Percentiles rank a stretch among this genome's conserved stretches.
These are phyloP conservation scores for Melanerpes formicivorus DNA, from an alignment of 2,113 vertebrate species.

Conservation along the genomic window DNA sequence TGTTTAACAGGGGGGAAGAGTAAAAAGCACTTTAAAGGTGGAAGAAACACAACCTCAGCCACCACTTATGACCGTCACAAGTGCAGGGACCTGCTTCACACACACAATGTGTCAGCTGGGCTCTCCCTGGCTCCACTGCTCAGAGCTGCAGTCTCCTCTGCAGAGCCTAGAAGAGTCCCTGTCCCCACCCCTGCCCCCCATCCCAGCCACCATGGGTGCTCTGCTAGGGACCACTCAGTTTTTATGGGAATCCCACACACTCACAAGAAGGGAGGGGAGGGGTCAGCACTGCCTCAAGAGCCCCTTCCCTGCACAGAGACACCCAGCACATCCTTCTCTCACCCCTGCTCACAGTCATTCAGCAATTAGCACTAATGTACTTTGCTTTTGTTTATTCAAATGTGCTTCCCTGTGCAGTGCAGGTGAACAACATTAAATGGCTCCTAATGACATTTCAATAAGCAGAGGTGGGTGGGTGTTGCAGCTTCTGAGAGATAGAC, in stretches of 20 bases:
- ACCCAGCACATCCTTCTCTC: not conserved
- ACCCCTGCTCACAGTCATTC: not conserved
- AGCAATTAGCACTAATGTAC: not conserved
- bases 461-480: slow-evolving; percentile 52
- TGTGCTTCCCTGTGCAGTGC: not conserved
- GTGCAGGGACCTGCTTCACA: not conserved
- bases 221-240: rapidly evolving
- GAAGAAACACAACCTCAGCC: not conserved
- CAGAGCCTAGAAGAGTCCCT: not conserved
- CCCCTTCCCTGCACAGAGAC: not conserved
- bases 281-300: not conserved
- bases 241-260: not conserved
- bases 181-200: not conserved
- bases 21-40: not conserved
- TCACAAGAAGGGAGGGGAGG: not conserved
- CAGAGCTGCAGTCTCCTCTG: not conserved
- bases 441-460: slow-evolving; percentile 56
- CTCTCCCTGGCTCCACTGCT: rapidly evolving
- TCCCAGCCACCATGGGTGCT: too few species aligned
- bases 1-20: not conserved
- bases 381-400: slow-evolving; percentile 37
- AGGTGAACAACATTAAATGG: slow-evolving; percentile 51
- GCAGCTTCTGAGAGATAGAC: slow-evolving; percentile 2
- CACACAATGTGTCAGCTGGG: not conserved
- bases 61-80: rapidly evolving